These are phyloP conservation scores for Catagonus wagneri DNA, from an alignment of 2,113 vertebrate genomes.

Conservation along the genomic window DNA sequence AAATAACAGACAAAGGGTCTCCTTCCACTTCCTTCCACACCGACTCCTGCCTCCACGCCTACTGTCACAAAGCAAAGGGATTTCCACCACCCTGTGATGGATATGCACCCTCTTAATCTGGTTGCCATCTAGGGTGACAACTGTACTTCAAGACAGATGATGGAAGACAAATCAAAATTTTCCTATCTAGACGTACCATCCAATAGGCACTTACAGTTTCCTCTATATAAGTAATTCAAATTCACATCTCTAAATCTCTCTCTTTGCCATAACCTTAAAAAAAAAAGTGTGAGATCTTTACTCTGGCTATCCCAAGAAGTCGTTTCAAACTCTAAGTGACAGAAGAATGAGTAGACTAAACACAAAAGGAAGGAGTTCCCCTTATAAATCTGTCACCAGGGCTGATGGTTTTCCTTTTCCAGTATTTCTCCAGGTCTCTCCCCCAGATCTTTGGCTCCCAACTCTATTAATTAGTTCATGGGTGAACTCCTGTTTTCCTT, in stretches of 20 bases:
- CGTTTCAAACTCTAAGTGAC: conserved; percentile 43
- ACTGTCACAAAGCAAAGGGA: background rate
- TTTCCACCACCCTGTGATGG: background rate
- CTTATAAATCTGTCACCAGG: background rate
- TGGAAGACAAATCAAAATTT: background rate
- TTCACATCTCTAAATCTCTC: background rate
- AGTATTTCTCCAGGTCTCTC: background rate
- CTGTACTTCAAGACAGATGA: background rate
- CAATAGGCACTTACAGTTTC: background rate
- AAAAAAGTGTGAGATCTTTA: background rate
- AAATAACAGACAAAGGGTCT: background rate
- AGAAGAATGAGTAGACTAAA: conserved; percentile 6
- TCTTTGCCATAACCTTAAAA: background rate
- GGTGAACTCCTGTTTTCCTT: conserved; percentile 52
- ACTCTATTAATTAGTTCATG: conserved; percentile 15
- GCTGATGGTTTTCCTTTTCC: background rate
- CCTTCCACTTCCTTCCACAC: background rate
- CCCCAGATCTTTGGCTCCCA: background rate
- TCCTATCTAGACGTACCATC: background rate
- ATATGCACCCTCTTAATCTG: background rate
- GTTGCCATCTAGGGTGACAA: background rate
- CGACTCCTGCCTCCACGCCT: background rate
- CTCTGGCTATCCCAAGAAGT: background rate
- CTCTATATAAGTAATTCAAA: background rate
- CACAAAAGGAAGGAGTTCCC: background rate